phyloP scores from a whole-genome alignment of 2,113 vertebrate genomes.

The Pyrgilauda ruficollis region DNA sequence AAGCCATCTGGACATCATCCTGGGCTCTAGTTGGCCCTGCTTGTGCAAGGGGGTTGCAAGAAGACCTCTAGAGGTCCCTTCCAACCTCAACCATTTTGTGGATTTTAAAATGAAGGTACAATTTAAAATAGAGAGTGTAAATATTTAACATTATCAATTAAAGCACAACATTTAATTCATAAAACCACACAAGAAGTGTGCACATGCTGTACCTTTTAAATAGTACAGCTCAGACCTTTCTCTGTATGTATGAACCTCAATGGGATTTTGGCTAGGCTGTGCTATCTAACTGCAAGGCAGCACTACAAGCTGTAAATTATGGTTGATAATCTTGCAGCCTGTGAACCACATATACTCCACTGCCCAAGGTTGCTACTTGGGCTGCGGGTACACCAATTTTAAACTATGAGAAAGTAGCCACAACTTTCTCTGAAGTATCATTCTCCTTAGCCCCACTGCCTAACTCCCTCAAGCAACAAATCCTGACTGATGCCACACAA shows the following conservation, averaged over 20 bases:
- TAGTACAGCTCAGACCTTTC: background rate
- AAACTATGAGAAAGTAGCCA: background rate
- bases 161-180: background rate
- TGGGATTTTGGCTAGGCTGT: background rate
- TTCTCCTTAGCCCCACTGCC: rapidly evolving
- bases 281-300: background rate
- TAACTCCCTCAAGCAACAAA: background rate
- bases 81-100: background rate
- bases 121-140: background rate
- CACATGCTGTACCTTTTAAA: background rate
- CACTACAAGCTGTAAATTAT: background rate
- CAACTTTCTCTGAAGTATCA: background rate
- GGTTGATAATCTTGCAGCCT: background rate
- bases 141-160: background rate
- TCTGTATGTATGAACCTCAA: background rate
- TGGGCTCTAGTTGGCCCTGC: background rate
- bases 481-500: background rate
- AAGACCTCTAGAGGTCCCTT: background rate
- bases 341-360: background rate
- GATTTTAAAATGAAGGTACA: background rate
- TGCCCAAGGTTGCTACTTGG: background rate
- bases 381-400: background rate
- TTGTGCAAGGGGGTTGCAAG: background rate
- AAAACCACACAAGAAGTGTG: background rate
- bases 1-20: background rate